A percentile compares a stretch with the other conserved stretches of the same genome.
Evolutionary conservation across 2,797 vertebrate genomes (phyloP).

Genomic region (Harpagifer antarcticus): DNA sequence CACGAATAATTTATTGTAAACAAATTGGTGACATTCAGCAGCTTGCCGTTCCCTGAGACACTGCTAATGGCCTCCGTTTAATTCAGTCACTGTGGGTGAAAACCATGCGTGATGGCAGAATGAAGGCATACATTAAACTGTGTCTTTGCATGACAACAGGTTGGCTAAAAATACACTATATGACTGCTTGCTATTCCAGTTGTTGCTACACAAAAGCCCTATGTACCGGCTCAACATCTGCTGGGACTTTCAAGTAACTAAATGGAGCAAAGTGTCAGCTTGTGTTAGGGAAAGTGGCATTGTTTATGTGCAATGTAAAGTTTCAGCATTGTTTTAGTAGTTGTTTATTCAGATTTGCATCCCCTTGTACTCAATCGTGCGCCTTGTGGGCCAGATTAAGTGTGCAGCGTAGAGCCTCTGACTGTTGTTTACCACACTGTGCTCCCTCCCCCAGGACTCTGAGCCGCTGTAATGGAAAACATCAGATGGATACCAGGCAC

Average conservation of each 20-base stretch:
- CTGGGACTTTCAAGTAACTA: slow-evolving; percentile 32
- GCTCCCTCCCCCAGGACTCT: slow-evolving; percentile 68
- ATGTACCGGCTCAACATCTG: slow-evolving; percentile 1
- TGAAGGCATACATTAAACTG: slow-evolving; percentile 57
- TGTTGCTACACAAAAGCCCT: neutral
- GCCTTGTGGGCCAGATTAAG: slow-evolving; percentile 72
- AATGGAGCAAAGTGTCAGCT: slow-evolving; percentile 19
- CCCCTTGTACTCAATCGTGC: slow-evolving; percentile 50
- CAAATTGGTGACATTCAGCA: slow-evolving; percentile 50
- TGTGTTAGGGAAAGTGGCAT: slow-evolving; percentile 18
- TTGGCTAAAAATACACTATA: slow-evolving; percentile 65
- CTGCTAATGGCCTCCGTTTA: slow-evolving; percentile 43
- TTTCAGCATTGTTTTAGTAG: slow-evolving; percentile 63
- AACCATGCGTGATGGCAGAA: slow-evolving; percentile 9
- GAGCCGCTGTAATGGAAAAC: slow-evolving; percentile 75
- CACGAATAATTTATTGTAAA: slow-evolving; percentile 53
- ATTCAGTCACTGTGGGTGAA: slow-evolving; percentile 39
- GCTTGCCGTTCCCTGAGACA: slow-evolving; percentile 17
- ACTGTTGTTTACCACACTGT: slow-evolving; percentile 81
- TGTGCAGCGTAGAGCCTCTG: slow-evolving; percentile 60
- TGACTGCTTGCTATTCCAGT: neutral
- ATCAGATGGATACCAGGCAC: slow-evolving; percentile 68
- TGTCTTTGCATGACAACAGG: slow-evolving; percentile 58
- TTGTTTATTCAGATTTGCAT: slow-evolving; percentile 71
- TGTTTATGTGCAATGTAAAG: slow-evolving; percentile 52